These are phyloP conservation scores for Prionailurus bengalensis DNA, from an alignment of 2,113 vertebrate genomes.

Conservation along the genomic window DNA sequence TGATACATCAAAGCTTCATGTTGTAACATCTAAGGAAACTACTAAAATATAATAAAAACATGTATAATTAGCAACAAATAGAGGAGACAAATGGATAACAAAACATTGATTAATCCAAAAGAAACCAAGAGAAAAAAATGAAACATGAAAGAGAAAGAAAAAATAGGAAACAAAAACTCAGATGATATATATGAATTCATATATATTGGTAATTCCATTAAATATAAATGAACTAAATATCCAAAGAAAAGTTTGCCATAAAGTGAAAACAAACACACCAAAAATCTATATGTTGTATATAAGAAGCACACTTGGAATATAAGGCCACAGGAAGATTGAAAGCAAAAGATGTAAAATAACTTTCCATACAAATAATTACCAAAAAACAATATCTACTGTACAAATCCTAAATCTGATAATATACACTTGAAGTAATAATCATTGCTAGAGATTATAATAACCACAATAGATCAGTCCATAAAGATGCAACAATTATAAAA, in stretches of 20 bases:
- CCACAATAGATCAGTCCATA: not conserved
- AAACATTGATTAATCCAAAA: not conserved
- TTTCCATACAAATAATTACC: not conserved
- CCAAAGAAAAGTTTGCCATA: not conserved
- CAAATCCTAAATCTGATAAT: not conserved
- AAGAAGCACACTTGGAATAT: not conserved
- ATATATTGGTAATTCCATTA: slow-evolving; percentile 28
- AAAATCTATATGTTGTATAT: not conserved
- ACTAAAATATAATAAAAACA: not conserved
- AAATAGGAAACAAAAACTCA: not conserved
- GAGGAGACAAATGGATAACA: not conserved
- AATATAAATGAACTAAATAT: slow-evolving; percentile 11
- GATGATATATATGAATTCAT: not conserved
- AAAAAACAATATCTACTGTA: not conserved
- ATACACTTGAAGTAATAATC: not conserved
- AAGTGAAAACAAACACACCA: not conserved
- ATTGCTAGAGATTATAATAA: not conserved
- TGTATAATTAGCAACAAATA: not conserved
- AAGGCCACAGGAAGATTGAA: not conserved
- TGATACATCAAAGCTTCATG: not conserved
- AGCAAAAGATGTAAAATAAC: not conserved
- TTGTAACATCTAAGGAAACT: not conserved
- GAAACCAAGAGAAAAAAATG: not conserved
- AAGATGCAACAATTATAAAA: not conserved
- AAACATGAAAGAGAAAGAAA: not conserved